Base-by-base conservation (phyloP, 2,888 invertebrate genomes). In the Diploptera punctata region DNA sequence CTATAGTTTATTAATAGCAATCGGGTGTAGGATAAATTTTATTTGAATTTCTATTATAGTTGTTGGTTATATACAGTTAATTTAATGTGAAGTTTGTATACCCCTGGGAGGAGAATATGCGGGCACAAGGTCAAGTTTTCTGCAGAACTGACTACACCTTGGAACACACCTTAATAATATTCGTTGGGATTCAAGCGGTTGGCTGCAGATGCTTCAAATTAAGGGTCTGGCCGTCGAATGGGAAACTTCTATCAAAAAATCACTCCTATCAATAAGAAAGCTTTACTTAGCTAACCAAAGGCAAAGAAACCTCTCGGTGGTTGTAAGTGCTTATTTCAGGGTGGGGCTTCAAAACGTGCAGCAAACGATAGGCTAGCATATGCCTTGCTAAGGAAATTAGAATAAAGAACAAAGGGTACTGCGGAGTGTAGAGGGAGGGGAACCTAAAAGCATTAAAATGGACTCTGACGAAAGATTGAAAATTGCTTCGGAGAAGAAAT, bases 221-320 rank as follows among this genome's bases (percentile, higher is more conserved):
- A 61, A 70, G 70, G 62, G 67, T 54, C 67, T 57, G 26, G 19
- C 71, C n/a, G 57, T 67, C 71, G 71, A 71, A 71, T 71, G 67
- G 67, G 43, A 67, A 65, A 26, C 44, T 44, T 38, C 70, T 49
- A 67, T 67, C 67, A 67, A 67, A 67, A n/a, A 67, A 67, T 57
- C 29, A 57, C 57, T 57, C 29, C 57, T 57, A 57, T 57, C 57
- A 57, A 57, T 57, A 57, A 13, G 57, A 57, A 29, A 33, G 57
- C 57, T 31, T 57, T n/a, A 57, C 13, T 16, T 29, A n/a, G 31
- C 57, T 4, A 18, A 52, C 21, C 19, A 7, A 52, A 19, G 18
- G 52, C n/a, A 52, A 52, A 10, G 24, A 24, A 52, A 21, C 52
- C 24, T 10, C 24, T 24, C 16, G 21, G 24, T 24, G 10, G 7